Conservation (phyloP, 2,888 invertebrate species). For the Apamea sordens region DNA sequence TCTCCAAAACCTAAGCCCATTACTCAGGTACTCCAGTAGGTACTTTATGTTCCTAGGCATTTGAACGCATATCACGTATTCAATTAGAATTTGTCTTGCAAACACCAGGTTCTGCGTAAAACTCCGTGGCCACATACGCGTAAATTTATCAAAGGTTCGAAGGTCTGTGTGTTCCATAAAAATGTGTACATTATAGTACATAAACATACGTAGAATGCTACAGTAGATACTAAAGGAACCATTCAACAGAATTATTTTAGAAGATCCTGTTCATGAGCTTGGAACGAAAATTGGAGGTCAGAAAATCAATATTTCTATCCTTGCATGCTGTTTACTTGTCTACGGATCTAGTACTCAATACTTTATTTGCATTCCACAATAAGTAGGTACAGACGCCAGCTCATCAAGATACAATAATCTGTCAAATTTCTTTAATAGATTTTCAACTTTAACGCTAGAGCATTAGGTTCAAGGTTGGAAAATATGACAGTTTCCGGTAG, state of each 20-base stretch:
- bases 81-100: conserved; percentile 66
- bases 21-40: conserved; percentile 34
- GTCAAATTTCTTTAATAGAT: too few relatives aligned
- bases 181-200: not conserved
- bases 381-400: not conserved
- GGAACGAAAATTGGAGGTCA: not conserved
- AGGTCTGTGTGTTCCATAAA: conserved; percentile 18
- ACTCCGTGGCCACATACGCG: conserved; percentile 39
- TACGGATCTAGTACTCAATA: not conserved
- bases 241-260: not conserved
- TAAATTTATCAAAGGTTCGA: conserved; percentile 47
- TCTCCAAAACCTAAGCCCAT: conserved; percentile 27
- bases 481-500: too few relatives aligned
- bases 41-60: conserved; percentile 26
- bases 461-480: too few relatives aligned
- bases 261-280: not conserved
- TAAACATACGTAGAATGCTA: not conserved
- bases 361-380: not conserved
- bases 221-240: not conserved
- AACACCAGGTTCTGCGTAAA: conserved; percentile 44
- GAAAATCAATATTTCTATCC: not conserved
- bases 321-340: not conserved
- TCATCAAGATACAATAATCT: too few relatives aligned
- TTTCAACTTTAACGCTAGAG: too few relatives aligned
- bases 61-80: conserved; percentile 57